Conservation (phyloP, 2,797 vertebrate genomes). For the Pantherophis alleghaniensis region DNA sequence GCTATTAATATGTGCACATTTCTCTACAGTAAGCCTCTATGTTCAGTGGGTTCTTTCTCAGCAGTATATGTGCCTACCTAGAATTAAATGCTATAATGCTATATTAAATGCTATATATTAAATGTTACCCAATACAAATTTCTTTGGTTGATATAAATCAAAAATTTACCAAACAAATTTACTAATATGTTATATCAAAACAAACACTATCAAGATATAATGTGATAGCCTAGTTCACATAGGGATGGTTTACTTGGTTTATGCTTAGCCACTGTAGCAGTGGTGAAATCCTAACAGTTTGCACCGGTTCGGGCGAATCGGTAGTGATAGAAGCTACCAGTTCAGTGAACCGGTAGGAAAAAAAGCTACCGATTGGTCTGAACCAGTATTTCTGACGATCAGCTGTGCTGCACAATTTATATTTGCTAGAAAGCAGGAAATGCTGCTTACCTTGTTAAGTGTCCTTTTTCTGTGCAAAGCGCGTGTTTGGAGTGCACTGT, state of each 20-base stretch:
- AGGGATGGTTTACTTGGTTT: neutral
- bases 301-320: too few relatives aligned
- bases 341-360: too few relatives aligned
- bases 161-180: neutral
- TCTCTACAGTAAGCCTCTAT: neutral
- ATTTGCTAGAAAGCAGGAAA: too few relatives aligned
- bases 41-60: neutral
- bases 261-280: neutral
- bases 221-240: neutral
- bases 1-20: conserved; percentile 10
- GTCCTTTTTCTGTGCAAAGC: too few relatives aligned
- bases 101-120: neutral
- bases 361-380: too few relatives aligned
- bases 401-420: too few relatives aligned
- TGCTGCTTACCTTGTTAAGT: too few relatives aligned
- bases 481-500: too few relatives aligned
- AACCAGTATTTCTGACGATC: too few relatives aligned
- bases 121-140: neutral
- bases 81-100: neutral
- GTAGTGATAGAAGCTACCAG: too few relatives aligned
- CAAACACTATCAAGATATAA: neutral
- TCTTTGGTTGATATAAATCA: neutral
- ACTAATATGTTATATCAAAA: neutral
- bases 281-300: too few relatives aligned
- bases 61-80: neutral